These are phyloP conservation scores for Scrobipalpa atriplicella DNA, from an alignment of 2,888 invertebrate genomes.

Conservation along the genomic window DNA sequence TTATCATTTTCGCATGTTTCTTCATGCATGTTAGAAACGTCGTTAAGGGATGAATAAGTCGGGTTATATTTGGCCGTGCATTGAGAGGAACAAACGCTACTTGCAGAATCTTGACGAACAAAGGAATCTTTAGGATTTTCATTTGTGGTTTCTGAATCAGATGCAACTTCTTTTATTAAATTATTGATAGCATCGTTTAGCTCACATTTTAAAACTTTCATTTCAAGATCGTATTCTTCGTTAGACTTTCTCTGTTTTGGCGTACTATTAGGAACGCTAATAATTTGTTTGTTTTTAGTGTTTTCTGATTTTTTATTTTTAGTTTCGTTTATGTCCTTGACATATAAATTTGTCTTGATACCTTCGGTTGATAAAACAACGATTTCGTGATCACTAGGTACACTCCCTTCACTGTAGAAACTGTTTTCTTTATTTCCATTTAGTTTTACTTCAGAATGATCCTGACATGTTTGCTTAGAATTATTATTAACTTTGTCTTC, in stretches of 20 bases:
- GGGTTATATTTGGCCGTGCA: constrained; percentile 88
- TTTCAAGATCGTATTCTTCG: constrained; percentile 60
- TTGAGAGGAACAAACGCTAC: constrained; percentile 85
- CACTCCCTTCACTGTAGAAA: not conserved
- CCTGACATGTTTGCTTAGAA: constrained; percentile 26
- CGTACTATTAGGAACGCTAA: not conserved
- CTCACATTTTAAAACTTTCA: constrained; percentile 74
- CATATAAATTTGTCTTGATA: constrained; percentile 68
- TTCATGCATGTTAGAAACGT: constrained; percentile 81
- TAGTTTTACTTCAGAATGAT: not conserved
- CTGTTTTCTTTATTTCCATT: not conserved
- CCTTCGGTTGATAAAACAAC: constrained; percentile 67
- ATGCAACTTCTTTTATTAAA: constrained; percentile 71
- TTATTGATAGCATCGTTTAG: constrained; percentile 75
- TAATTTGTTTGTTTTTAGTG: not conserved
- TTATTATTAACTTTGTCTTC: constrained; percentile 35
- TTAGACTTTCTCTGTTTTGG: constrained; percentile 31
- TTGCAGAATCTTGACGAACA: constrained; percentile 82
- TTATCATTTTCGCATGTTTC: constrained; percentile 53
- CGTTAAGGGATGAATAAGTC: constrained; percentile 82
- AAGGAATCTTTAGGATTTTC: constrained; percentile 58
- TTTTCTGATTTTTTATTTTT: constrained; percentile 55
- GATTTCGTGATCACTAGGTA: constrained; percentile 58
- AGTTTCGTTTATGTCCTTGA: constrained; percentile 65
- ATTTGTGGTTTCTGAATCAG: constrained; percentile 60